These are phyloP conservation scores for Steatocranus sp. DNA, from an alignment of 2,797 vertebrate species.

Conservation along the genomic window DNA sequence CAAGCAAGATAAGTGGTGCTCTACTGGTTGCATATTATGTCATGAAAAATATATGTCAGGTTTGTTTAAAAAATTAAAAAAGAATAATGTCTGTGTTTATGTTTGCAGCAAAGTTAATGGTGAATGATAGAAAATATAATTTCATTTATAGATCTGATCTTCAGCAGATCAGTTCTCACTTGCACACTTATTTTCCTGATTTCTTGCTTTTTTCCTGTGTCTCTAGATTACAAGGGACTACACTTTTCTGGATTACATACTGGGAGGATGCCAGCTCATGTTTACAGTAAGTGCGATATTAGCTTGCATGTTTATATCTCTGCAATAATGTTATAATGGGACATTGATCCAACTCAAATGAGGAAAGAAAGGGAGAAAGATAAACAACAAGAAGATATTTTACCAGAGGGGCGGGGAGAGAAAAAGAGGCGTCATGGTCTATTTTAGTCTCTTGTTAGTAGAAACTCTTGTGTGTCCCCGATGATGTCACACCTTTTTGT, in stretches of 20 bases:
- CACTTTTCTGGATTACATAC: constrained; percentile 96
- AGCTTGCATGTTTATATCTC: not conserved
- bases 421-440: not conserved
- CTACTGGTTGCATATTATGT: not conserved
- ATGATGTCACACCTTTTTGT: constrained; percentile 46
- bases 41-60: not conserved
- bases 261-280: constrained; percentile 97
- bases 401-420: not conserved
- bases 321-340: not conserved
- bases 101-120: not conserved
- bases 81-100: not conserved
- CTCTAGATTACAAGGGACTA: constrained; percentile 91
- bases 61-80: fast-evolving
- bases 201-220: not conserved
- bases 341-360: not conserved
- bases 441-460: constrained; percentile 36
- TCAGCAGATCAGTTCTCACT: not conserved
- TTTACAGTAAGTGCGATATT: constrained; percentile 88
- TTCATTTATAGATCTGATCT: not conserved
- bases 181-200: not conserved
- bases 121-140: not conserved
- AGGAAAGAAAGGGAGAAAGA: not conserved
- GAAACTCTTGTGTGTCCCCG: constrained; percentile 29
- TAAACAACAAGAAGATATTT: not conserved
- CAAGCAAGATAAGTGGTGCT: constrained; percentile 28